These are phyloP conservation scores for Triplophysa bombifrons DNA, from an alignment of 2,797 vertebrate genomes.

Conservation along the genomic window DNA sequence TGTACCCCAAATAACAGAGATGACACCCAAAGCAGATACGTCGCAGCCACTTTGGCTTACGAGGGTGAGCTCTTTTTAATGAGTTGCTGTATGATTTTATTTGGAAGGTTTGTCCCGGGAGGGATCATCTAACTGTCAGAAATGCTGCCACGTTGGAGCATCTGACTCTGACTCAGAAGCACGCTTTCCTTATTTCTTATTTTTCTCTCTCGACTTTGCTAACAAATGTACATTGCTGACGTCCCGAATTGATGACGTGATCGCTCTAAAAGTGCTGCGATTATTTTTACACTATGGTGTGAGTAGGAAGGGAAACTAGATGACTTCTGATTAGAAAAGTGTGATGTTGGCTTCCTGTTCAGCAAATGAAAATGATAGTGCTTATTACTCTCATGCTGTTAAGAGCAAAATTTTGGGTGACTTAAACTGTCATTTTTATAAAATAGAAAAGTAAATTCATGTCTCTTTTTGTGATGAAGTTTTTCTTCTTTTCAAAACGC, in stretches of 20 bases:
- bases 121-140: slow-evolving; percentile 45
- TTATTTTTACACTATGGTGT: slow-evolving; percentile 9
- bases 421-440: slow-evolving; percentile 15
- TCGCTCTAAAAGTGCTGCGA: background rate
- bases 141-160: slow-evolving; percentile 35
- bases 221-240: background rate
- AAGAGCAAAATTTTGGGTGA: slow-evolving; percentile 20
- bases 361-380: slow-evolving; percentile 38
- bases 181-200: slow-evolving; percentile 8
- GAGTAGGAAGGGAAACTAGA: background rate
- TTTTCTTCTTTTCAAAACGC: slow-evolving; percentile 13
- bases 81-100: slow-evolving; percentile 40
- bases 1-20: slow-evolving; percentile 40
- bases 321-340: slow-evolving; percentile 35
- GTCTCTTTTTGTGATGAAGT: slow-evolving; percentile 42
- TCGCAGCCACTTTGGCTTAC: slow-evolving; percentile 27
- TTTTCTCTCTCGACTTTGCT: slow-evolving; percentile 17
- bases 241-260: background rate
- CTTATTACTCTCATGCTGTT: slow-evolving; percentile 36
- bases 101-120: slow-evolving; percentile 38
- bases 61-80: slow-evolving; percentile 51
- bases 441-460: slow-evolving; percentile 37
- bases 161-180: slow-evolving; percentile 37
- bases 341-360: slow-evolving; percentile 25
- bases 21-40: slow-evolving; percentile 45